These are phyloP conservation scores for Donacobius atricapilla DNA, from an alignment of 2,113 vertebrate genomes.

Conservation along the genomic window DNA sequence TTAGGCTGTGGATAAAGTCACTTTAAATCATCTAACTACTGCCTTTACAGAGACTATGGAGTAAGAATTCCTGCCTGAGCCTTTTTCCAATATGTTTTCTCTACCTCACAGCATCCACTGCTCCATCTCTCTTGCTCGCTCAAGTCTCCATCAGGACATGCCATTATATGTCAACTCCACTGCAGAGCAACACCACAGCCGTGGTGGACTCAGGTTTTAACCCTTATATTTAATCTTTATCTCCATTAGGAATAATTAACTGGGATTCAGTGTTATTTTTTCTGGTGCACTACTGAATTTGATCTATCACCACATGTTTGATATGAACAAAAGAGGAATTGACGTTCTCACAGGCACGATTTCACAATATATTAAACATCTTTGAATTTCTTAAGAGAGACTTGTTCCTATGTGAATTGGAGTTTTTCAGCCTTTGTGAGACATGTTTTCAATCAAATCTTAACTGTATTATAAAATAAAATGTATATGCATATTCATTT, in stretches of 20 bases:
- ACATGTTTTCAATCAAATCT: background rate
- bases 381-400: background rate
- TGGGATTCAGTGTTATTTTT: background rate
- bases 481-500: background rate
- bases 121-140: background rate
- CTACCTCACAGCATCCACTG: background rate
- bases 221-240: background rate
- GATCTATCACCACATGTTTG: no score
- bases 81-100: background rate
- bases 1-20: background rate
- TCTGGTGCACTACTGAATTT: background rate
- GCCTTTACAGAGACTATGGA: background rate
- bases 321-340: background rate
- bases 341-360: background rate
- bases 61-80: background rate
- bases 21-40: background rate
- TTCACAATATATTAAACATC: background rate
- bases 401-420: background rate
- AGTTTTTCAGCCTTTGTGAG: background rate
- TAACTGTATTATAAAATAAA: background rate
- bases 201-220: background rate
- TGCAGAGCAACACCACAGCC: background rate
- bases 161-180: background rate
- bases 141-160: background rate
- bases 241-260: background rate